phyloP scores from a whole-genome alignment of 2,113 vertebrate genomes.

The Athene noctua region DNA sequence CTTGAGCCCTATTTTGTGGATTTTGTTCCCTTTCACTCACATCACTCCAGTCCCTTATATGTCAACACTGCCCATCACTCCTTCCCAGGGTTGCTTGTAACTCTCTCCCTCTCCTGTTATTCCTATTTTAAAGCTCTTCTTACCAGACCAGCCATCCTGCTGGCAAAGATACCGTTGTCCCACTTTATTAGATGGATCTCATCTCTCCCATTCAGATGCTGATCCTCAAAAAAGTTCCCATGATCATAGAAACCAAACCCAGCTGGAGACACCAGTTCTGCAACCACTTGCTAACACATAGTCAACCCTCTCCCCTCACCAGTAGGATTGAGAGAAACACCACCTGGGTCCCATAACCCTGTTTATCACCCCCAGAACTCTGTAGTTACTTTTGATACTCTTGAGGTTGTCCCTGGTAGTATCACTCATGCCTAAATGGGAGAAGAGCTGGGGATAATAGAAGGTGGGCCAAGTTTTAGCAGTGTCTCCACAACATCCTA shows the following conservation, averaged over 20 bases:
- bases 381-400: not conserved
- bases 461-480: not conserved
- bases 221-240: not conserved
- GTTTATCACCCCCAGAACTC: not conserved
- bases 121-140: not conserved
- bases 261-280: not conserved
- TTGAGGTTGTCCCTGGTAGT: not conserved
- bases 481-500: not conserved
- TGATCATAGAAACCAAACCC: not conserved
- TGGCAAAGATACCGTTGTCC: not conserved
- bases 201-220: not conserved
- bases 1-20: not conserved
- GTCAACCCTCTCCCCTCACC: not conserved
- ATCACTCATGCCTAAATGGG: not conserved
- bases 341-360: not conserved
- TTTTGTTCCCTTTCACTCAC: not conserved
- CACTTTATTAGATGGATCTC: not conserved
- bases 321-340: not conserved
- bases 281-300: not conserved
- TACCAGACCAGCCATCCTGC: not conserved
- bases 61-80: not conserved
- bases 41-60: not conserved
- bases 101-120: not conserved
- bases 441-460: not conserved
- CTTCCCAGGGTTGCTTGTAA: not conserved